Base-by-base conservation (phyloP, 2,888 invertebrate genomes). In the Pyrocoelia pectoralis region DNA sequence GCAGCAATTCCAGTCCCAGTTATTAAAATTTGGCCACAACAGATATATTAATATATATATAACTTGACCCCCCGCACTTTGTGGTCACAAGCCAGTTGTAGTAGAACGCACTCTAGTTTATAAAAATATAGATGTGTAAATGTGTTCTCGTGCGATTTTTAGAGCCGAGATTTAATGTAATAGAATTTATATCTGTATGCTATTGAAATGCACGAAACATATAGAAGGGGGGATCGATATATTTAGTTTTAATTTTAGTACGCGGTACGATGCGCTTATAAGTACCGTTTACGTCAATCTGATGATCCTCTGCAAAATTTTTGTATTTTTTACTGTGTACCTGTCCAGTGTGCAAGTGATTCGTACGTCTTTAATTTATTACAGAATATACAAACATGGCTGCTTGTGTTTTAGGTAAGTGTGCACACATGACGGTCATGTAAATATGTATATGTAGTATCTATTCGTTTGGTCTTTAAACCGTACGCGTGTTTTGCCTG, bases 141-240 rank as follows among this genome's bases (percentile, higher is more conserved):
- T 70, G 70, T 69, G 68, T 65, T 65, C 63, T 68, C 67, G 68
- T 65, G 65, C 66, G 46, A 53, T 59, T 53, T 66, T 66, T 55
- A 58, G n/a, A n/a, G 65, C 59, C 66, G 65, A 62, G 68, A 66
- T 65, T 56, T 70, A 66, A 64, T 61, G 57, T 70, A 74, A 69
- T 73, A 72, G 68, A 70, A 65, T 56, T 62, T 70, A 67, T 78
- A 73, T 87, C 89, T 90, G 90, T 90, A 90, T 90, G 88, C 89
- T 89, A 88, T 89, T 89, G 90, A 91, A 90, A 91, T 91, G 90
- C 90, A 91, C 90, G 90, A 90, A 91, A 90, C 90, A 88, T 90
- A 88, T 90, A 90, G 91, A 91, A 90, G 90, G 90, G 89, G 87
- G 89, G 87, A 78, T 79, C 74, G 77, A 72, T 69, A n/a, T n/a